phyloP scores from a whole-genome alignment of 2,797 vertebrate species.

The Brotogeris chrysoptera region DNA sequence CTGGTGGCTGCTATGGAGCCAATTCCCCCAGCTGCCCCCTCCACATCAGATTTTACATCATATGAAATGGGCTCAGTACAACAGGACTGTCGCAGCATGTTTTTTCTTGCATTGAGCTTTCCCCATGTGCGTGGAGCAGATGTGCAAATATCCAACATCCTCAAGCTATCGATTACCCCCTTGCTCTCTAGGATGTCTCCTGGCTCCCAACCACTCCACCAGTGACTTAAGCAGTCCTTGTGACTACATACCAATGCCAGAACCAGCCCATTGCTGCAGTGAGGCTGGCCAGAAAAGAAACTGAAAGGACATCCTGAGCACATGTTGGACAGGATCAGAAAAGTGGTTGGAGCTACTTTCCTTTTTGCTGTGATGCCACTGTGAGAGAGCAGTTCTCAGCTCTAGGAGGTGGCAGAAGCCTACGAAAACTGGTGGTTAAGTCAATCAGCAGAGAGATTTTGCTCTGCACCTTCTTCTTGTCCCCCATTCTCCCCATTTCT shows the following conservation, averaged over 20 bases:
- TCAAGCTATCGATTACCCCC: not conserved
- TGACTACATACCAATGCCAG: rapidly evolving
- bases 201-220: not conserved
- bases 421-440: not conserved
- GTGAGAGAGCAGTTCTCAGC: not conserved
- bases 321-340: not conserved
- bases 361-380: rapidly evolving
- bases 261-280: not conserved
- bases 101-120: not conserved
- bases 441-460: not conserved
- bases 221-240: not conserved
- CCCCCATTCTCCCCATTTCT: not conserved
- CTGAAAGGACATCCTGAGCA: not conserved
- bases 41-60: rapidly evolving
- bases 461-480: not conserved
- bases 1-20: not conserved
- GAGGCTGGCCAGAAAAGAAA: not conserved
- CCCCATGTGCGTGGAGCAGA: not conserved
- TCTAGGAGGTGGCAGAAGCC: not conserved
- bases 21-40: not conserved
- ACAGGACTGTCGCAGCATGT: not conserved
- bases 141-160: not conserved
- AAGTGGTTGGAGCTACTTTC: not conserved
- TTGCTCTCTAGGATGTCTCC: not conserved
- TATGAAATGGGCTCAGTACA: not conserved